Conservation (phyloP, 2,113 vertebrate species). For the Pimephales promelas region DNA sequence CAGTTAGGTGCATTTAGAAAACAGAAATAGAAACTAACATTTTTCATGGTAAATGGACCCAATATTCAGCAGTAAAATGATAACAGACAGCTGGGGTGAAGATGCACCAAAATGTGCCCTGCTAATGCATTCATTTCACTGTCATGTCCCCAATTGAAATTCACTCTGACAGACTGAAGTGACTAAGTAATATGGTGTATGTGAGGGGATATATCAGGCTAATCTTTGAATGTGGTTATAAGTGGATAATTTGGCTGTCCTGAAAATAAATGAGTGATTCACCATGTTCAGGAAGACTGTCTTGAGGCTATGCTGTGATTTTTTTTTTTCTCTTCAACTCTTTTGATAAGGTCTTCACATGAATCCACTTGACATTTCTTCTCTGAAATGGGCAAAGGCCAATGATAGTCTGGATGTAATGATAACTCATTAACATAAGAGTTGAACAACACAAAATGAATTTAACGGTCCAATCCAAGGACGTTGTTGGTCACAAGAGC, state of each 20-base stretch:
- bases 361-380: constrained; percentile 49
- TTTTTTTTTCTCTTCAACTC: constrained; percentile 52
- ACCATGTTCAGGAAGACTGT: constrained; percentile 57
- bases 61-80: constrained; percentile 56
- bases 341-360: constrained; percentile 55
- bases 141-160: constrained; percentile 68
- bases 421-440: constrained; percentile 18
- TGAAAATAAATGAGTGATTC: constrained; percentile 67
- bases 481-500: not conserved
- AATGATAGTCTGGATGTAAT: constrained; percentile 2
- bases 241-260: constrained; percentile 74
- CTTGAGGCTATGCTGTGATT: constrained; percentile 63
- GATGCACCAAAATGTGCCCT: constrained; percentile 64
- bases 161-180: constrained; percentile 72
- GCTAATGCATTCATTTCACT: constrained; percentile 70
- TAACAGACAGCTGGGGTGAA: constrained; percentile 59
- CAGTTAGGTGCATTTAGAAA: not conserved
- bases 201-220: constrained; percentile 66
- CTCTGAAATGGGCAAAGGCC: constrained; percentile 44
- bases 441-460: not conserved
- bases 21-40: constrained; percentile 46
- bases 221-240: constrained; percentile 76
- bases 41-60: constrained; percentile 54
- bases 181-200: constrained; percentile 69
- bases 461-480: not conserved